A percentile compares a stretch with the other conserved stretches of the same genome.
Evolutionary conservation across 1,140 invertebrate species (phyloP).

Genomic region (Wasmannia auropunctata): DNA sequence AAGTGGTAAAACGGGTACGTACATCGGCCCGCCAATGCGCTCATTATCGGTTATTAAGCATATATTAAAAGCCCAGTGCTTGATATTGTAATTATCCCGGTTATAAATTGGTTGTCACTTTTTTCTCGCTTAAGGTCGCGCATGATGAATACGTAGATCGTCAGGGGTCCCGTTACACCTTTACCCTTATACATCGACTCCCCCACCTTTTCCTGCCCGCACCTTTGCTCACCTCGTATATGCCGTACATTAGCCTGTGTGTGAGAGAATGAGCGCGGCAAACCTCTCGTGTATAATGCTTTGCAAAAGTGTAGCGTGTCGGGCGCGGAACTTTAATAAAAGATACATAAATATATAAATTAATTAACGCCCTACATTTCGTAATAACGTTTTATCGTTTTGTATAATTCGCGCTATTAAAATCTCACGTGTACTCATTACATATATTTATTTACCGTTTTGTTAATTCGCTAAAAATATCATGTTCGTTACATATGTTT

Average conservation of each 20-base stretch:
- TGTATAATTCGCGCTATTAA: neutral
- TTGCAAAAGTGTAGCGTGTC: neutral
- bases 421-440: neutral
- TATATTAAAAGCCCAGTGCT: constrained; percentile 70
- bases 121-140: constrained; percentile 76
- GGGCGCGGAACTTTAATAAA: neutral
- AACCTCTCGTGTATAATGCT: constrained; percentile 41
- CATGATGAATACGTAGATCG: constrained; percentile 78
- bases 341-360: neutral
- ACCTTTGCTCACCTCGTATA: constrained; percentile 61
- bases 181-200: constrained; percentile 67
- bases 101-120: constrained; percentile 80
- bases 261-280: constrained; percentile 59
- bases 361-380: neutral
- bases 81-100: constrained; percentile 80
- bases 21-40: constrained; percentile 53
- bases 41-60: constrained; percentile 73
- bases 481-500: neutral
- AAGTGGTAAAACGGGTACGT: constrained; percentile 46
- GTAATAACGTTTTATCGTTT: neutral
- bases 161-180: constrained; percentile 75
- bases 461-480: neutral
- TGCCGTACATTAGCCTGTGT: constrained; percentile 59
- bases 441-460: neutral
- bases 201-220: constrained; percentile 44